Conservation (phyloP, 2,113 vertebrate genomes). For the Pteruthius melanotis region DNA sequence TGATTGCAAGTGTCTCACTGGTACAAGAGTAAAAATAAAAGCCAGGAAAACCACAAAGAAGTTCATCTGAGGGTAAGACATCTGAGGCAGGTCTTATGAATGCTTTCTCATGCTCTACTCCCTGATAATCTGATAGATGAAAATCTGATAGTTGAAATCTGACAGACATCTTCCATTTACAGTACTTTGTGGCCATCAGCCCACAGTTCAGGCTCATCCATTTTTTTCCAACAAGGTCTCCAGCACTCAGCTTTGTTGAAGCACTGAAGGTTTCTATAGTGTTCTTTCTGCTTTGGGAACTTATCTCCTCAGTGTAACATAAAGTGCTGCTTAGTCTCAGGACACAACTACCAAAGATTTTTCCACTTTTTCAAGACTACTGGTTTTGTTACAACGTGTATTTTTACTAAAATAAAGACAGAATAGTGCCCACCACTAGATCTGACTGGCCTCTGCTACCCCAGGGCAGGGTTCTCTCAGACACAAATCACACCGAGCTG, state of each 20-base stretch:
- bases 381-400: background rate
- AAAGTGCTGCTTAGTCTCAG: background rate
- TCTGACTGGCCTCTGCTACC: background rate
- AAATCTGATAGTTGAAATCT: background rate
- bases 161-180: background rate
- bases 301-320: background rate
- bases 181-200: background rate
- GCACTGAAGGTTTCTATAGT: background rate
- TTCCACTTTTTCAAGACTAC: background rate
- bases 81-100: background rate
- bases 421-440: background rate
- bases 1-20: background rate
- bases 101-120: background rate
- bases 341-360: background rate
- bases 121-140: too few relatives aligned
- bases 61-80: background rate
- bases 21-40: constrained; percentile 2
- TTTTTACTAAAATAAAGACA: background rate
- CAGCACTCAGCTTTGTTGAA: background rate
- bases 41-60: background rate
- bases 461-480: background rate
- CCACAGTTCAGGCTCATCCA: background rate
- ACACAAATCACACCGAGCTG: background rate
- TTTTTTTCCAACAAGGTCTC: background rate
- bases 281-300: background rate